A percentile compares a stretch with the other conserved stretches of the same genome.
phyloP scores from a whole-genome alignment of 2,888 invertebrate genomes.

The Oscheius sp. region DNA sequence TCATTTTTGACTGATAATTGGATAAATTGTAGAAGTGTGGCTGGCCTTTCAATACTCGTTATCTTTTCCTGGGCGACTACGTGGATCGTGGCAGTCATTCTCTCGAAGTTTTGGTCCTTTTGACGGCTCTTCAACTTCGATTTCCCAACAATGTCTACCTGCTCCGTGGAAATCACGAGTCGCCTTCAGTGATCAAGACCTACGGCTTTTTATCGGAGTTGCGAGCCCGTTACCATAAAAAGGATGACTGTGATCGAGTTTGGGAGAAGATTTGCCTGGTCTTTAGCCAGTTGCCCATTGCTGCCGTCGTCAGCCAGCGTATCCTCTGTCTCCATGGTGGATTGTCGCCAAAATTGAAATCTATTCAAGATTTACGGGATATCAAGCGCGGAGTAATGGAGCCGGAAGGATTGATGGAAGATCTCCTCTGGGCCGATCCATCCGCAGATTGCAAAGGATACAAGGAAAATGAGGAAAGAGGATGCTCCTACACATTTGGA shows the following conservation, averaged over 20 bases:
- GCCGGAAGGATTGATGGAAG: conserved; percentile 42
- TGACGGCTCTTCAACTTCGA: conserved; percentile 24
- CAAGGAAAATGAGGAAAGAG: conserved; percentile 22
- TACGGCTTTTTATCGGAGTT: conserved; percentile 61
- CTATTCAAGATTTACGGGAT: conserved; percentile 5
- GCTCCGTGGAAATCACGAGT: conserved; percentile 64
- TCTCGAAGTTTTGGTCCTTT: conserved; percentile 30
- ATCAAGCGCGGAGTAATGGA: conserved; percentile 22
- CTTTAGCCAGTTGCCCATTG: conserved; percentile 60
- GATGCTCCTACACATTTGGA: conserved; percentile 42
- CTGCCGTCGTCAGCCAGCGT: conserved; percentile 53
- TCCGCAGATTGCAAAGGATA: conserved; percentile 17
- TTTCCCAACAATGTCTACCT: conserved; percentile 45
- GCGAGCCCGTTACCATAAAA: conserved; percentile 45
- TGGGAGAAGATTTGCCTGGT: conserved; percentile 24
- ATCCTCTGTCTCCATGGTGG: conserved; percentile 64
- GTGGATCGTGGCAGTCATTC: conserved; percentile 46
- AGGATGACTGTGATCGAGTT: conserved; percentile 10
- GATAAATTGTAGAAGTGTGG: conserved; percentile 43
- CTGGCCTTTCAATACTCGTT: conserved; percentile 58
- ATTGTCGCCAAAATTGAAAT: conserved; percentile 54
- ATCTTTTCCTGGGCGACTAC: conserved; percentile 56
- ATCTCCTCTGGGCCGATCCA: conserved; percentile 58
- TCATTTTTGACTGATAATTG: no score
- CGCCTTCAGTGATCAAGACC: conserved; percentile 18